A percentile compares a stretch with the other conserved stretches of the same genome.
Conservation (phyloP, 2,113 vertebrate genomes). For the Ctenomys sociabilis region DNA sequence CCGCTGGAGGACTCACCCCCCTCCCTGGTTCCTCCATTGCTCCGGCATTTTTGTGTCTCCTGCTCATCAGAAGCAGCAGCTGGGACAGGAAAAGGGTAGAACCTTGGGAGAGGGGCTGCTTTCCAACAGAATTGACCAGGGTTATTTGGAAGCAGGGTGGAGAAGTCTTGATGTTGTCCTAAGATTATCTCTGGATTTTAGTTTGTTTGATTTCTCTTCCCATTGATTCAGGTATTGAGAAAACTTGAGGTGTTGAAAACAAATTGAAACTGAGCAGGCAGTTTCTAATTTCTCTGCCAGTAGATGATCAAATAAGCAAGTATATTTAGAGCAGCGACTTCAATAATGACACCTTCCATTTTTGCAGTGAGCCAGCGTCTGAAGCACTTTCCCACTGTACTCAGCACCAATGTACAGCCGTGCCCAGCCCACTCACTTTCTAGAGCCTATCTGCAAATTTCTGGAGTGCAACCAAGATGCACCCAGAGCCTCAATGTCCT, state of each 20-base stretch:
- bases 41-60: neutral
- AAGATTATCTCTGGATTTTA: slow-evolving; percentile 1
- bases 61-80: neutral
- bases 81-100: neutral
- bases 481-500: neutral
- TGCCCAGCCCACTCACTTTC: neutral
- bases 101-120: neutral
- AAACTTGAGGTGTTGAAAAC: neutral
- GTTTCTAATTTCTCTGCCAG: slow-evolving; percentile 35
- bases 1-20: neutral
- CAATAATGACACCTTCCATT: neutral
- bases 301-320: slow-evolving; percentile 2
- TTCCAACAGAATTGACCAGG: slow-evolving; percentile 9
- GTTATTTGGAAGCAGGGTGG: neutral
- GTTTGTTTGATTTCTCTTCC: slow-evolving; percentile 16
- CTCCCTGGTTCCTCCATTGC: neutral
- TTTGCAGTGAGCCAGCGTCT: neutral
- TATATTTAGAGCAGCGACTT: neutral
- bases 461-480: neutral
- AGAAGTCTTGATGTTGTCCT: neutral
- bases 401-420: neutral
- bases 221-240: slow-evolving; percentile 4
- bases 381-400: neutral
- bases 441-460: neutral
- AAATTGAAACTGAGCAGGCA: neutral